Conservation (phyloP, 35 echinoderm and acorn worm genomes). For the Antedon bifida region DNA sequence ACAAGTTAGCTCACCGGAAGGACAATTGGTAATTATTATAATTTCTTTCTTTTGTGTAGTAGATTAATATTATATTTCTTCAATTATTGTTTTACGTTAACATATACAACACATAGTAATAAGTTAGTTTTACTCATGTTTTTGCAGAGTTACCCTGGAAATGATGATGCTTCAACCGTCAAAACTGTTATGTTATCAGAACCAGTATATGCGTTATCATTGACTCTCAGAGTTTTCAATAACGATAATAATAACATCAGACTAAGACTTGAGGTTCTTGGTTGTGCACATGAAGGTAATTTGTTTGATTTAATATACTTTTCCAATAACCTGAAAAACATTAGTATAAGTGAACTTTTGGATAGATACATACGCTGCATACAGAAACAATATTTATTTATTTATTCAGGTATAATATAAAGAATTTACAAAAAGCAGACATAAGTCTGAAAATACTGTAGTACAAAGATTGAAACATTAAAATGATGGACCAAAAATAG, state of each 20-base stretch:
- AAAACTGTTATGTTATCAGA: neutral
- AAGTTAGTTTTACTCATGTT: neutral
- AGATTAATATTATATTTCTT: too few relatives aligned
- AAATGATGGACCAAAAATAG: too few relatives aligned
- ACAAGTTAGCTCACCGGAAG: neutral
- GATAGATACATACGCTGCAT: too few relatives aligned
- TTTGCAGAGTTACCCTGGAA: neutral
- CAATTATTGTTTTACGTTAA: too few relatives aligned
- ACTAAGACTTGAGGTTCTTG: neutral
- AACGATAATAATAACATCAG: neutral
- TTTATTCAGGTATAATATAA: too few relatives aligned
- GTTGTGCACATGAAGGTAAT: neutral
- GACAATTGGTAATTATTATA: neutral
- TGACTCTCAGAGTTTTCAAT: neutral
- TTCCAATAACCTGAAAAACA: too few relatives aligned
- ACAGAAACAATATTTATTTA: too few relatives aligned
- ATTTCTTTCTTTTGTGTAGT: too few relatives aligned
- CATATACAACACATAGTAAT: neutral
- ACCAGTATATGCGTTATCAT: neutral
- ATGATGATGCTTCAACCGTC: neutral
- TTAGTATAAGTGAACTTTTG: too few relatives aligned
- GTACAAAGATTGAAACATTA: too few relatives aligned
- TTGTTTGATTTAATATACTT: neutral
- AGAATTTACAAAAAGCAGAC: too few relatives aligned
- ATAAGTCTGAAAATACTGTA: too few relatives aligned